Percentiles rank a stretch among this genome's conserved stretches.
Conservation (phyloP, 1,140 invertebrate genomes). For the Bombyx mandarina region DNA sequence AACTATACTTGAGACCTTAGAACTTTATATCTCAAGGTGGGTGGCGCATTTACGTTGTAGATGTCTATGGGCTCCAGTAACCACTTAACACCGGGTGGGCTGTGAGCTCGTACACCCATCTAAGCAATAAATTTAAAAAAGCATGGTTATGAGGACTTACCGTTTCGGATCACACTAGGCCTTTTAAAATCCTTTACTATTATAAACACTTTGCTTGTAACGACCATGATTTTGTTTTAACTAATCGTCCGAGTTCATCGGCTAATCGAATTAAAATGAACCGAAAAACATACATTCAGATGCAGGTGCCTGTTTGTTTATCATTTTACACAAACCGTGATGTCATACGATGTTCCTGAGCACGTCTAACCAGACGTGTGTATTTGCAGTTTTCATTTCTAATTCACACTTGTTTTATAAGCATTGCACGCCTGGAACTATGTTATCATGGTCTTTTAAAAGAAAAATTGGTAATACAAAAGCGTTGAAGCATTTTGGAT, state of each 20-base stretch:
- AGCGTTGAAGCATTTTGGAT: too few species aligned
- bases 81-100: too few species aligned
- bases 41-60: too few species aligned
- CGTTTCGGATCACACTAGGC: slow-evolving; percentile 11
- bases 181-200: slow-evolving; percentile 17
- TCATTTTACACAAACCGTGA: slow-evolving; percentile 10
- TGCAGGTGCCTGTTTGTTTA: slow-evolving; percentile 6
- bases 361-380: not conserved
- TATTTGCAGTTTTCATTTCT: slow-evolving; percentile 8
- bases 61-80: too few species aligned
- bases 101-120: too few species aligned
- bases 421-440: not conserved
- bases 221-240: slow-evolving; percentile 17
- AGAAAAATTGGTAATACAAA: too few species aligned
- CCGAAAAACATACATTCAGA: not conserved
- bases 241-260: slow-evolving; percentile 13
- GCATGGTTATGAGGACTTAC: slow-evolving; percentile 15
- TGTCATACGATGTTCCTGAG: slow-evolving; percentile 8
- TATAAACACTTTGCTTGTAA: slow-evolving; percentile 26
- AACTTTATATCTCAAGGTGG: too few species aligned
- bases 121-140: too few species aligned
- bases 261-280: slow-evolving; percentile 25
- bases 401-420: slow-evolving; percentile 5
- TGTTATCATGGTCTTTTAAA: slow-evolving; percentile 2
- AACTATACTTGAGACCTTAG: too few species aligned